Conservation (phyloP, 2,888 invertebrate species). For the Megaustenia siamemsis region DNA sequence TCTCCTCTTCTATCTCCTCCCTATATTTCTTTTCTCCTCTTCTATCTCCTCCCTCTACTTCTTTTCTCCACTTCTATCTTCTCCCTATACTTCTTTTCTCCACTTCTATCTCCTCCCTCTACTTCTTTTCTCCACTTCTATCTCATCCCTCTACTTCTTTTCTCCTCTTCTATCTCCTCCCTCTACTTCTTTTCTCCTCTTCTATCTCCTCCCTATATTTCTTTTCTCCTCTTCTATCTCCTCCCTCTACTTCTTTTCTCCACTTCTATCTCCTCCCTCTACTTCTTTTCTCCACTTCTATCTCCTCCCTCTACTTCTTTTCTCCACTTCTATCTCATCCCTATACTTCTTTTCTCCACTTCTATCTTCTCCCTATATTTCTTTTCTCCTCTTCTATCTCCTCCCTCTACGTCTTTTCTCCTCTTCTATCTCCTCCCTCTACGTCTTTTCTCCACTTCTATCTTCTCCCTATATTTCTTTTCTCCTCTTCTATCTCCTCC, state of each 20-base stretch:
- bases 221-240: neutral
- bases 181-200: neutral
- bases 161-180: neutral
- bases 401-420: neutral
- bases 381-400: neutral
- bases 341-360: neutral
- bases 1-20: neutral
- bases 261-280: too few relatives aligned
- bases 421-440: neutral
- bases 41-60: neutral
- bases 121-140: neutral
- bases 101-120: neutral
- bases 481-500: neutral
- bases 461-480: too few relatives aligned
- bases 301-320: neutral
- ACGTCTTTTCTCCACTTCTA: neutral
- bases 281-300: too few relatives aligned
- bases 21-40: neutral
- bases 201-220: neutral
- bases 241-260: too few relatives aligned
- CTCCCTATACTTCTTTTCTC: neutral
- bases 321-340: neutral
- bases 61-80: neutral
- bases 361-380: too few relatives aligned
- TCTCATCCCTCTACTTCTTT: neutral